phyloP scores from a whole-genome alignment of 2,888 invertebrate genomes.

The Melieria omissa region DNA sequence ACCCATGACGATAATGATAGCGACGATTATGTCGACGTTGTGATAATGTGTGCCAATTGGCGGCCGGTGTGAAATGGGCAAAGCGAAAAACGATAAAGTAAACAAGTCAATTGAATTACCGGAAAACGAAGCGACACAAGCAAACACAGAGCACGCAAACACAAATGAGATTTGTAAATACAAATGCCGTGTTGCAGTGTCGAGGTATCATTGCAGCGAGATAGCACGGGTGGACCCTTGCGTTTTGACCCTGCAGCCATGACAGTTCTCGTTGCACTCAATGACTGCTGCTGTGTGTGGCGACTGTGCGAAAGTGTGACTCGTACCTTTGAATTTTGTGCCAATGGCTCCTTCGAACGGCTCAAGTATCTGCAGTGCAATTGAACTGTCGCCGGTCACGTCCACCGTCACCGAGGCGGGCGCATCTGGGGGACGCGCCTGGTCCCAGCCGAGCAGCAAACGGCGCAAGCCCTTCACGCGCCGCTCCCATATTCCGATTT shows the following conservation, averaged over 20 bases:
- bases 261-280: no score
- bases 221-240: no score
- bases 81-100: conserved; percentile 2
- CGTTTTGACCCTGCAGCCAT: no score
- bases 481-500: conserved; percentile 88
- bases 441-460: conserved; percentile 88
- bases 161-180: neutral
- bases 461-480: conserved; percentile 69
- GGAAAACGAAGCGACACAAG: no score
- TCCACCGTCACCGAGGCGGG: conserved; percentile 81
- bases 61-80: neutral
- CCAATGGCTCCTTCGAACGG: conserved; percentile 84
- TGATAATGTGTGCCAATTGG: neutral
- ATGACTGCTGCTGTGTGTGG: no score
- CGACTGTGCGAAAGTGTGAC: neutral
- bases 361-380: conserved; percentile 75
- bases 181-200: no score
- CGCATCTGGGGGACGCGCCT: conserved; percentile 83
- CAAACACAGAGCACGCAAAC: neutral
- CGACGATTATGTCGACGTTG: neutral
- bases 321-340: conserved; percentile 89
- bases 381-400: conserved; percentile 73
- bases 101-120: conserved; percentile 17
- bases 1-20: neutral
- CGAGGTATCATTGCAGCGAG: no score